Conservation (phyloP, 2,888 invertebrate genomes). For the Mellilla xanthometata region DNA sequence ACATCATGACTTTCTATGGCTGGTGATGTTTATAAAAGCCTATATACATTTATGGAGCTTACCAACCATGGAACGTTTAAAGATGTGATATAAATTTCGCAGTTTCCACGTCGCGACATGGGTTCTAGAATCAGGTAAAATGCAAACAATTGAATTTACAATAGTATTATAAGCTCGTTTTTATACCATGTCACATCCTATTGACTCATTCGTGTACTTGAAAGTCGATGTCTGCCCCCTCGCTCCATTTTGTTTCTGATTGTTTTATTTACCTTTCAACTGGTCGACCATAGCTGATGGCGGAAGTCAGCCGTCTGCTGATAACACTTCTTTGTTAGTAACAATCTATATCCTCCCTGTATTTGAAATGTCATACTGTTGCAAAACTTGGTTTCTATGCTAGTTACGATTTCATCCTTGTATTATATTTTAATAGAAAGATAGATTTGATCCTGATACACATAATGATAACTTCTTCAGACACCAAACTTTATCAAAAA, state of each 20-base stretch:
- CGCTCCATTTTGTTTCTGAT: constrained; percentile 18
- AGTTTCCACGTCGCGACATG: constrained; percentile 72
- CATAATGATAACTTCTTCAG: too few species aligned
- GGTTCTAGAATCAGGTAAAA: constrained; percentile 75
- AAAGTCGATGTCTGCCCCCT: not conserved
- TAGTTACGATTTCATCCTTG: too few species aligned
- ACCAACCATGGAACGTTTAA: constrained; percentile 41
- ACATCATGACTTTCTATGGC: constrained; percentile 60
- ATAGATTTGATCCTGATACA: too few species aligned
- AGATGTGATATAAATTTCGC: constrained; percentile 60
- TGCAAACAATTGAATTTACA: constrained; percentile 16
- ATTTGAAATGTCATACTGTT: too few species aligned
- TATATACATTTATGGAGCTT: constrained; percentile 40
- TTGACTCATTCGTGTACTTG: constrained; percentile 4
- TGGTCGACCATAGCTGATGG: not conserved
- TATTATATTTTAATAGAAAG: too few species aligned
- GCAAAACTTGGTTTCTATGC: too few species aligned
- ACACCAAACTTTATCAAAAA: too few species aligned
- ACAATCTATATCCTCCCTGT: constrained; percentile 5
- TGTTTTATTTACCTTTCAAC: constrained; percentile 17
- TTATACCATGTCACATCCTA: constrained; percentile 4
- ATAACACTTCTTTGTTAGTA: too few species aligned
- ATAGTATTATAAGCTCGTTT: not conserved
- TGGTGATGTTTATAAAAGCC: constrained; percentile 62
- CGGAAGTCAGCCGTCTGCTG: not conserved